A percentile compares a stretch with the other conserved stretches of the same genome.
These are phyloP conservation scores for Indri indri DNA, from an alignment of 2,113 vertebrate species.

Conservation along the genomic window DNA sequence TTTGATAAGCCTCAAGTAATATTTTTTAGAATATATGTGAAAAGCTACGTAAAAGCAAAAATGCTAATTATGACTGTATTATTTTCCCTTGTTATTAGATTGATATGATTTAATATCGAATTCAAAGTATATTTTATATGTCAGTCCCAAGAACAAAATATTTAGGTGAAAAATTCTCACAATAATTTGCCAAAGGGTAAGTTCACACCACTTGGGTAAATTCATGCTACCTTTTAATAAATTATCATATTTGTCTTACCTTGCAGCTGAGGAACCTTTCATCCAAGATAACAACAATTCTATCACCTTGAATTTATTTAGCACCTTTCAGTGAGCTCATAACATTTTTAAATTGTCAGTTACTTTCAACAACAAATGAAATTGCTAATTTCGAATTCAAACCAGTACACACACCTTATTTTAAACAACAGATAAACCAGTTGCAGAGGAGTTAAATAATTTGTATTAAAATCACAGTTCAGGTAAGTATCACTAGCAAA, in stretches of 20 bases:
- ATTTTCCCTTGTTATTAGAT: background rate
- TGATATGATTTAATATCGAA: background rate
- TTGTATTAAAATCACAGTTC: background rate
- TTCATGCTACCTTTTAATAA: constrained; percentile 37
- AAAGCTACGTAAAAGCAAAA: background rate
- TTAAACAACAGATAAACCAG: constrained; percentile 27
- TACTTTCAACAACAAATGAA: constrained; percentile 46
- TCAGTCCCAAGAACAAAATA: constrained; percentile 32
- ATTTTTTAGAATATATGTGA: background rate
- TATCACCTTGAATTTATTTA: constrained; percentile 53
- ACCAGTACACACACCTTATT: background rate
- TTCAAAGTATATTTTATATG: background rate
- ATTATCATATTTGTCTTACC: background rate
- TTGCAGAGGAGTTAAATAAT: background rate
- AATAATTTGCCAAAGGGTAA: constrained; percentile 25
- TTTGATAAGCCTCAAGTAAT: background rate
- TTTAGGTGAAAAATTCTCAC: constrained; percentile 51
- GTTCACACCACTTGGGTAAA: background rate
- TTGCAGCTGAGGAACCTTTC: constrained; percentile 28
- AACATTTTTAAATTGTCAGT: constrained; percentile 21
- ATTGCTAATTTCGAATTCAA: constrained; percentile 31
- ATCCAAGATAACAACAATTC: constrained; percentile 29
- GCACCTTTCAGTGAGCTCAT: constrained; percentile 19
- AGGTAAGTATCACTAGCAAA: background rate
- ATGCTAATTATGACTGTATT: background rate